Conservation (phyloP, 2,888 invertebrate species). For the Molorchus minor region DNA sequence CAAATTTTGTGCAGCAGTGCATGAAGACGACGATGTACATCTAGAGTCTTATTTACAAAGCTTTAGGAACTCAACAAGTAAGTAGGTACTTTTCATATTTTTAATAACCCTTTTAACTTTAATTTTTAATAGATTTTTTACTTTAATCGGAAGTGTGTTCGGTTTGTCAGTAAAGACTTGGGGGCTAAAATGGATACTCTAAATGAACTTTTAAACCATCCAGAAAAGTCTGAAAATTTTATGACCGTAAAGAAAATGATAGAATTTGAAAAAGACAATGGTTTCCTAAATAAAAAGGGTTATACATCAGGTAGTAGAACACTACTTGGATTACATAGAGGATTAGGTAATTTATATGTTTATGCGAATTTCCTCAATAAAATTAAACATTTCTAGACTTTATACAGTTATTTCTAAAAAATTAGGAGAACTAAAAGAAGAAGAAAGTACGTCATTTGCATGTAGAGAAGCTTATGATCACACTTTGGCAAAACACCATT, state of each 20-base stretch:
- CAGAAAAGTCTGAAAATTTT: constrained; percentile 69
- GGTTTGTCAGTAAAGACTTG: constrained; percentile 90
- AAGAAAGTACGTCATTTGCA: constrained; percentile 75
- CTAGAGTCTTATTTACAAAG: constrained; percentile 79
- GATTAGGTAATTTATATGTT: constrained; percentile 83
- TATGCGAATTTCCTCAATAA: no score
- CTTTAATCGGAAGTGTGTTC: constrained; percentile 88
- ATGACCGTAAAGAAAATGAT: constrained; percentile 85
- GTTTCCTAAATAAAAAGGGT: constrained; percentile 72
- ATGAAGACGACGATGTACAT: constrained; percentile 77
- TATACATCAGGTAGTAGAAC: constrained; percentile 88
- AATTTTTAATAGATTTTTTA: constrained; percentile 84
- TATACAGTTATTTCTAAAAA: constrained; percentile 84
- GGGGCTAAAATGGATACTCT: constrained; percentile 86
- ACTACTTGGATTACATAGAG: constrained; percentile 87
- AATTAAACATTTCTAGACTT: constrained; percentile 72
- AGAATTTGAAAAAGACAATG: constrained; percentile 78
- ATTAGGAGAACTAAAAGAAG: constrained; percentile 72
- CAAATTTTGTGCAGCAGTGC: constrained; percentile 72
- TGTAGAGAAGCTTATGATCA: constrained; percentile 85
- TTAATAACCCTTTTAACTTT: no score
- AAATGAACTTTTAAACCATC: constrained; percentile 69
- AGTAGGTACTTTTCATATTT: no score
- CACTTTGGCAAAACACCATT: constrained; percentile 87
- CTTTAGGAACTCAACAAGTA: constrained; percentile 86